Conservation (phyloP, 2,888 invertebrate genomes). For the Pristionchus entomophagus region DNA sequence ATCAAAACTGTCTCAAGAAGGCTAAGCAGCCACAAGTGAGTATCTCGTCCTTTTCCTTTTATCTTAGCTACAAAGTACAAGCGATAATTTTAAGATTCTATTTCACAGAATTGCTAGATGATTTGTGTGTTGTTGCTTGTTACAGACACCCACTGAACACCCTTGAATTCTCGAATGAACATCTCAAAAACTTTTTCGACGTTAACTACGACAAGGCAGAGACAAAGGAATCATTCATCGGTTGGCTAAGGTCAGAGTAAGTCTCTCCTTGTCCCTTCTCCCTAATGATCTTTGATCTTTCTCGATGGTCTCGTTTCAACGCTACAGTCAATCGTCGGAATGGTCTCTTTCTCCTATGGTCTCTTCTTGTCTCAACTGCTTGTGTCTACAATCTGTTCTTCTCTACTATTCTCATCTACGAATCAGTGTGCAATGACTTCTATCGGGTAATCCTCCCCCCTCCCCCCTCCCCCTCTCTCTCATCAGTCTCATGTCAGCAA, state of each 20-base stretch:
- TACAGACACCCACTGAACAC: not conserved
- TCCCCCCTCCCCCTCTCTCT: not conserved
- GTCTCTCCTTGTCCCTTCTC: not conserved
- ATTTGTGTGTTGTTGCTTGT: too few relatives aligned
- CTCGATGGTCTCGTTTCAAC: constrained; percentile 29
- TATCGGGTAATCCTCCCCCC: not conserved
- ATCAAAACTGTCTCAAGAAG: not conserved
- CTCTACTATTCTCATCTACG: constrained; percentile 41
- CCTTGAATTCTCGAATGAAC: not conserved
- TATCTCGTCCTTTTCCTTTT: not conserved
- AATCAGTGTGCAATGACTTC: constrained; percentile 11
- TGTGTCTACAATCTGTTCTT: constrained; percentile 30
- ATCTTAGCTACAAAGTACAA: too few relatives aligned
- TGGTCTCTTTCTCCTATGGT: constrained; percentile 33
- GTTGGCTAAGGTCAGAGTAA: not conserved
- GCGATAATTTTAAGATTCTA: too few relatives aligned
- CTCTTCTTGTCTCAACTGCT: constrained; percentile 33
- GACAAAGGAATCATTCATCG: not conserved
- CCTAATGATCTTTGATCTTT: not conserved
- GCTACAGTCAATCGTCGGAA: constrained; percentile 27
- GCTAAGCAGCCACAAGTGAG: not conserved
- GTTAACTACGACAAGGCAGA: not conserved
- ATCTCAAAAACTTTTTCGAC: not conserved
- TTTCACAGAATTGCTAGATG: too few relatives aligned
- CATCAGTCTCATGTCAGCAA: constrained; percentile 14